Conservation (phyloP, 2,888 invertebrate genomes). For the Pseudococcus viburni region DNA sequence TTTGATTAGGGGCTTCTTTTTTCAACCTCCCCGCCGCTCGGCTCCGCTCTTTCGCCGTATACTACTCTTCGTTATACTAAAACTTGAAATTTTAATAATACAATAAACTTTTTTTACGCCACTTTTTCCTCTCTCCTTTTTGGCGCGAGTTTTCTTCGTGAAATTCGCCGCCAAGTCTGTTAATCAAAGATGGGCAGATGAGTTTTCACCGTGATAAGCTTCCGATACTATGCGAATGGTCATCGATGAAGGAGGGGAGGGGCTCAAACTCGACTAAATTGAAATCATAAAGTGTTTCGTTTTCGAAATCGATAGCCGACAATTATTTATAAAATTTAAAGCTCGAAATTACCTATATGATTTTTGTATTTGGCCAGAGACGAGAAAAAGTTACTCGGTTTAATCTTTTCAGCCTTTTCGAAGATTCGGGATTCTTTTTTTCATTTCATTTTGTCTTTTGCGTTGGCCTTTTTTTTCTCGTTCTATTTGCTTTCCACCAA, state of each 20-base stretch:
- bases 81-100: conserved; percentile 52
- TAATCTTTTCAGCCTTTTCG: conserved; percentile 11
- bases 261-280: too few relatives aligned
- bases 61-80: conserved; percentile 34
- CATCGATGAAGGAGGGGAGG: too few relatives aligned
- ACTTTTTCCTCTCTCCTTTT: not conserved
- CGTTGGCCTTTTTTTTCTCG: not conserved
- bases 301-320: not conserved
- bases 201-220: not conserved
- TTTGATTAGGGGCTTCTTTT: conserved; percentile 59
- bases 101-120: conserved; percentile 40
- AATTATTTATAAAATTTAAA: not conserved
- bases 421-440: not conserved
- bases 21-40: not conserved
- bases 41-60: not conserved
- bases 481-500: conserved; percentile 52
- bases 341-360: not conserved
- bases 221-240: not conserved
- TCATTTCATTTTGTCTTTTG: not conserved
- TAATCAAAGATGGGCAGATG: conserved; percentile 1
- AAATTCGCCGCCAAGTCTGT: not conserved
- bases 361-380: not conserved
- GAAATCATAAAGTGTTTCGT: too few relatives aligned
- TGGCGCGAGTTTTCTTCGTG: not conserved
- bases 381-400: not conserved